These are phyloP conservation scores for Xenotilapia flavipinnis DNA, from an alignment of 2,113 vertebrate species.

Conservation along the genomic window DNA sequence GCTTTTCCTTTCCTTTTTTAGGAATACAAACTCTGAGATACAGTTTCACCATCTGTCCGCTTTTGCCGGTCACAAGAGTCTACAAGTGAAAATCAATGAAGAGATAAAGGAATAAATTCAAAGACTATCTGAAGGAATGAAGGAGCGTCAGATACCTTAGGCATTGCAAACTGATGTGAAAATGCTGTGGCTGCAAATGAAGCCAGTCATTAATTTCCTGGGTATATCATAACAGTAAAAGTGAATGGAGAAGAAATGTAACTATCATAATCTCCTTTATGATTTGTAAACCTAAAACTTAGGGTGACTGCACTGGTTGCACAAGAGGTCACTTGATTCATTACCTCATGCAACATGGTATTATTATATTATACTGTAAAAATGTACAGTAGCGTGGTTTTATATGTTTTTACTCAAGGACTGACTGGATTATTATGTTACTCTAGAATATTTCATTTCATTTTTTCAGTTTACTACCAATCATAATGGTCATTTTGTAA, in stretches of 20 bases:
- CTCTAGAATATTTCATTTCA: background rate
- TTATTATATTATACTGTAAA: background rate
- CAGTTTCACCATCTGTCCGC: background rate
- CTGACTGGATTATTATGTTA: background rate
- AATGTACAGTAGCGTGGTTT: background rate
- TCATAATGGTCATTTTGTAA: background rate
- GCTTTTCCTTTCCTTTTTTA: background rate
- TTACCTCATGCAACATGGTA: background rate
- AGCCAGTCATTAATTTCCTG: background rate
- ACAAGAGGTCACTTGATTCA: background rate
- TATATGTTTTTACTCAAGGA: background rate
- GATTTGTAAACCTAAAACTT: background rate
- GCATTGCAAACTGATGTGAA: background rate
- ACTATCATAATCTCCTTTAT: background rate
- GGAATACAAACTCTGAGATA: background rate
- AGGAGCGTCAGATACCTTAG: background rate
- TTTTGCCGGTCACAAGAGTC: background rate
- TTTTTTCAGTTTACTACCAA: background rate
- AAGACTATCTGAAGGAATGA: background rate
- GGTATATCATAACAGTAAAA: background rate
- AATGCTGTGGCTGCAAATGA: background rate
- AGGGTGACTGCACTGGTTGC: background rate
- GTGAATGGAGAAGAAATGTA: background rate
- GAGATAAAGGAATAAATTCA: background rate
- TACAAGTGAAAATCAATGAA: background rate